Conservation (phyloP, 1,140 invertebrate genomes). For the Protaetia brevitarsis region DNA sequence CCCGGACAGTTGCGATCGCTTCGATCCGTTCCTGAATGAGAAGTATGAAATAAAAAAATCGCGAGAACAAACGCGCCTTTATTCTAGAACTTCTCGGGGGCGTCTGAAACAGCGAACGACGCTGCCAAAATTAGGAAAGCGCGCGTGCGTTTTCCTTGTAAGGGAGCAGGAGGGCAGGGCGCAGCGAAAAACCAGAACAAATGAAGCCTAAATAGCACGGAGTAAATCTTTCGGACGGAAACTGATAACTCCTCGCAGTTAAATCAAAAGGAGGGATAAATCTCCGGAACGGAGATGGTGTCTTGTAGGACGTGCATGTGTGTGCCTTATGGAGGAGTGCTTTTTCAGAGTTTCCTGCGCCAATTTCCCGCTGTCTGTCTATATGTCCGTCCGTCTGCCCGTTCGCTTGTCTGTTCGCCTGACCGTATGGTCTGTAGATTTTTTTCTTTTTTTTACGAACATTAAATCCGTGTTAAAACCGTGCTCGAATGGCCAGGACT, state of each 20-base stretch:
- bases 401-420: not conserved
- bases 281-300: not conserved
- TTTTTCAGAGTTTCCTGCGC: not conserved
- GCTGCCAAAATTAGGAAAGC: conserved; percentile 10
- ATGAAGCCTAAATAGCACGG: conserved; percentile 5
- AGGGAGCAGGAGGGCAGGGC: not conserved
- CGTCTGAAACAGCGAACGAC: no score
- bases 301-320: not conserved
- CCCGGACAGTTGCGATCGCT: no score
- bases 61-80: no score
- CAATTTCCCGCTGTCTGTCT: not conserved
- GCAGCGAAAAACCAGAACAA: conserved; percentile 8
- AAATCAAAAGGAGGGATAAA: conserved; percentile 10
- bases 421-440: not conserved
- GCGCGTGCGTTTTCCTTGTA: no score
- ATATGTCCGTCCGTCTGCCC: not conserved
- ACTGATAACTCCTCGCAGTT: conserved; percentile 15
- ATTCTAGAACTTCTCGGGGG: no score
- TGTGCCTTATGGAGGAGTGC: not conserved
- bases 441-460: not conserved
- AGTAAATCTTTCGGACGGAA: conserved; percentile 15
- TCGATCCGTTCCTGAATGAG: no score
- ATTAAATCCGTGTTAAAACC: not conserved
- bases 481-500: not conserved
- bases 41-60: no score